Conservation (phyloP, 2,113 vertebrate species). For the Delphinapterus leucas region DNA sequence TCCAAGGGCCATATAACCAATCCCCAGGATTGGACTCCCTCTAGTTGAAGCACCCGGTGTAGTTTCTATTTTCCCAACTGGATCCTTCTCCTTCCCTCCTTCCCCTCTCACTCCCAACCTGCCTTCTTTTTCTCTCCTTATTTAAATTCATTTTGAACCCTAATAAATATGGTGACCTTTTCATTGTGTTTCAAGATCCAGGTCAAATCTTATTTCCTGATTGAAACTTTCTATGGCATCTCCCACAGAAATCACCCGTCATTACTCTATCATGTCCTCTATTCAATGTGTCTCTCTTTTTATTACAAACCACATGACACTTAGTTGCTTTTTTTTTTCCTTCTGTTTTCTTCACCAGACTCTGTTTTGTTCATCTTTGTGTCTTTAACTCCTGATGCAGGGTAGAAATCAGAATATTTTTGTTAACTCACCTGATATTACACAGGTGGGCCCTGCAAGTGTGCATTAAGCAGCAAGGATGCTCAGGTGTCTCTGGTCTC, state of each 20-base stretch:
- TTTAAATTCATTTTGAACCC: background rate
- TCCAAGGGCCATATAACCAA: rapidly evolving
- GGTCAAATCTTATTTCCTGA: background rate
- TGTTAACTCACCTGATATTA: background rate
- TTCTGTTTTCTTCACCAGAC: background rate
- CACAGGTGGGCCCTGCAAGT: background rate
- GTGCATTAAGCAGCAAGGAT: background rate
- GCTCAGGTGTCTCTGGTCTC: background rate
- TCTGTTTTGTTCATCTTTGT: background rate
- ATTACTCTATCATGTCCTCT: background rate
- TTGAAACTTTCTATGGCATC: background rate
- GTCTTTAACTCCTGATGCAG: background rate
- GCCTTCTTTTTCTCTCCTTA: background rate
- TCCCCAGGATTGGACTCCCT: rapidly evolving
- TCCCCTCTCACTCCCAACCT: no score
- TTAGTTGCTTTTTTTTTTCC: background rate
- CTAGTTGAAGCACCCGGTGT: slow-evolving; percentile 40
- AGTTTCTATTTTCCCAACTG: slow-evolving; percentile 25
- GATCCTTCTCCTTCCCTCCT: background rate
- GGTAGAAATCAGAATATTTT: background rate
- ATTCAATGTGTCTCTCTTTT: background rate
- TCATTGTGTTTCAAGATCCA: background rate
- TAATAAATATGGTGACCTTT: background rate
- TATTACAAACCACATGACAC: background rate
- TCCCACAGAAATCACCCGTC: background rate